These are phyloP conservation scores for Aphaenogaster floridana DNA, from an alignment of 1,140 invertebrate species.

Conservation along the genomic window DNA sequence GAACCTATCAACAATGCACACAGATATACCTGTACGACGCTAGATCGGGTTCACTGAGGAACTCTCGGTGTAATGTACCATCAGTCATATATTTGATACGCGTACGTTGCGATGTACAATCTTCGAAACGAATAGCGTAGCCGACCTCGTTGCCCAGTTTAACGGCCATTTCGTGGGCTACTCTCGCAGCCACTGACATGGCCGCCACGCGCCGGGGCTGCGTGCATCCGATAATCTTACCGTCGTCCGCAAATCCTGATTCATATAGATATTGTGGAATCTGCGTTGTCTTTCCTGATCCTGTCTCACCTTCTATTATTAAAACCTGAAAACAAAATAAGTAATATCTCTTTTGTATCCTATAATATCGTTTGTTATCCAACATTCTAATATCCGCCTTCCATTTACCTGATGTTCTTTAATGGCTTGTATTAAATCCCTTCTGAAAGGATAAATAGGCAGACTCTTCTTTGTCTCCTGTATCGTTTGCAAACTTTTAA, in stretches of 20 bases:
- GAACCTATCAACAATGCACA: background rate
- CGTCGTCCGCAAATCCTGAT: slow-evolving; percentile 94
- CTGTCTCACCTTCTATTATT: slow-evolving; percentile 99
- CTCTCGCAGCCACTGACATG: slow-evolving; percentile 99
- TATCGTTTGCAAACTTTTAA: slow-evolving; percentile 92
- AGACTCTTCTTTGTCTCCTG: slow-evolving; percentile 97
- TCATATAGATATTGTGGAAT: slow-evolving; percentile 99
- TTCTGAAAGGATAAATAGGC: slow-evolving; percentile 97
- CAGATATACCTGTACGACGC: slow-evolving; percentile 91
- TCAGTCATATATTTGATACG: slow-evolving; percentile 99
- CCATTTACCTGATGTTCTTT: slow-evolving; percentile 93
- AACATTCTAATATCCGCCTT: slow-evolving; percentile 34
- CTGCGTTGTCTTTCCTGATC: slow-evolving; percentile 99
- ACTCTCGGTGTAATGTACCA: slow-evolving; percentile 98
- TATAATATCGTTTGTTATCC: background rate
- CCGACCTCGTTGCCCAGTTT: slow-evolving; percentile 99
- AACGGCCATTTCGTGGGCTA: slow-evolving; percentile 99
- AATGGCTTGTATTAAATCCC: slow-evolving; percentile 96
- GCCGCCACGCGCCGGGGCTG: slow-evolving; percentile 97
- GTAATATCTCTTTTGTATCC: slow-evolving; percentile 2
- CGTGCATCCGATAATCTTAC: slow-evolving; percentile 92
- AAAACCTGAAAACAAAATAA: slow-evolving; percentile 88
- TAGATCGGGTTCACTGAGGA: slow-evolving; percentile 98
- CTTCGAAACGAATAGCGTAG: slow-evolving; percentile 99
- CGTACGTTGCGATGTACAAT: slow-evolving; percentile 98